Evolutionary conservation across 1,140 invertebrate species (phyloP), one percentile per base, ranked within the genome.

Genomic region (Pachypsylla venusta): DNA sequence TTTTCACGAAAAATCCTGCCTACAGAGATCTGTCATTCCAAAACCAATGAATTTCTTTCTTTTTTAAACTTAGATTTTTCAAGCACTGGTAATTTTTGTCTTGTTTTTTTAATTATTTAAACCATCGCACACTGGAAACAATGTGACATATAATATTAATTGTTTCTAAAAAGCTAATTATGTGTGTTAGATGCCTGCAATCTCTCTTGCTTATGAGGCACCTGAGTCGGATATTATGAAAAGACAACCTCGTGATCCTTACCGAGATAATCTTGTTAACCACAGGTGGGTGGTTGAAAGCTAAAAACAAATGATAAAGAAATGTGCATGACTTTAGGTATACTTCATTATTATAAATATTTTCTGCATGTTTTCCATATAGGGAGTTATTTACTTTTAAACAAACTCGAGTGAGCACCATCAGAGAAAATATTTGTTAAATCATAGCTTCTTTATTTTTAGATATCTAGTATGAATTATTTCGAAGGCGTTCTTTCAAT

Each of bases 221-320:
- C 88, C 95, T 58, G 96, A 99, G 75, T 89, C 89, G 65, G 95
- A 99, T 77, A 99, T 99, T 74, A 99, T 99, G 96, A 98, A 98
- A 81, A 83, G 95, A 67, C 84, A 84, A 67, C 95, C 96, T 66
- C 84, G 96, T 75, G 88, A 98, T 78, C 93, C 95, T 59, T 80
- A 83, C 68, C 81, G 81, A 66, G 96, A 99, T 79, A 98, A 97
- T 80, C 85, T 99, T 73, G 94, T 99, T 70, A 99, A 98, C 77
- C 90, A 97, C 83, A 94, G 93, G 62, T 63, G 53, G 57, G 20
- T 57, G 7, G n/a, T n/a, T n/a, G n/a, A n/a, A n/a, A n/a, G n/a
- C n/a, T n/a, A n/a, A n/a, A n/a, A n/a, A n/a, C n/a, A n/a, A n/a
- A n/a, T n/a, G n/a, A n/a, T n/a, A n/a, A n/a, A n/a, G n/a, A n/a